Conservation (phyloP, 2,113 vertebrate species). For the Microtus montanus region DNA sequence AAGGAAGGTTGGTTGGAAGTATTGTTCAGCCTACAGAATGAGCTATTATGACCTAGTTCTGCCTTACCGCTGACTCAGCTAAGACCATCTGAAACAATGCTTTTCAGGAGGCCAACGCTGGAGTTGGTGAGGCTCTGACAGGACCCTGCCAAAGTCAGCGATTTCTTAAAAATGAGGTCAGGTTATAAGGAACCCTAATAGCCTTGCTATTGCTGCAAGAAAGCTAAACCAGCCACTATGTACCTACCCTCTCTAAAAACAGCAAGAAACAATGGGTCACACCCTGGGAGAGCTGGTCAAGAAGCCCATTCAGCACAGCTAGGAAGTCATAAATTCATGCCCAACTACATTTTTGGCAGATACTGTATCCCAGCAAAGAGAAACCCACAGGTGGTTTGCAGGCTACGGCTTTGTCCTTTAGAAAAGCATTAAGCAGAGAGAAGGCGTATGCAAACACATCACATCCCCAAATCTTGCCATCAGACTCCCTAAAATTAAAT, state of each 20-base stretch:
- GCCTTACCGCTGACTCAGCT: constrained; percentile 49
- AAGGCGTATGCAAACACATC: not conserved
- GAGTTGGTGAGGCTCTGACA: constrained; percentile 6
- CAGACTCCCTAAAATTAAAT: constrained; percentile 11
- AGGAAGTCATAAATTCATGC: not conserved
- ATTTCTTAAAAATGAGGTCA: constrained; percentile 69
- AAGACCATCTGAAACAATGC: not conserved
- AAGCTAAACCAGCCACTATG: not conserved
- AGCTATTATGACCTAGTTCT: constrained; percentile 44
- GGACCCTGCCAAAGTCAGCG: constrained; percentile 22
- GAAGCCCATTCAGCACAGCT: not conserved
- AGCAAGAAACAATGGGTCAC: not conserved
- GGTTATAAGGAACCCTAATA: not conserved
- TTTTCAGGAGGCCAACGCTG: not conserved
- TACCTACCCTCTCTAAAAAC: not conserved
- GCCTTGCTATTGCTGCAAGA: constrained; percentile 3
- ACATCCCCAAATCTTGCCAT: not conserved
- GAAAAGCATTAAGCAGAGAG: not conserved
- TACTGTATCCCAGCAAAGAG: not conserved
- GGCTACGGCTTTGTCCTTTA: not conserved
- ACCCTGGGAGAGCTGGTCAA: not conserved
- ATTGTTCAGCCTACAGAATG: constrained; percentile 9
- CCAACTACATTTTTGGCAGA: not conserved
- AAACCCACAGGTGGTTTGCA: not conserved
- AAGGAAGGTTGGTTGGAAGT: constrained; percentile 11